Evolutionary conservation across 1,140 invertebrate genomes (phyloP), one percentile per base, ranked within the genome.

Genomic region (Cydia amplana): DNA sequence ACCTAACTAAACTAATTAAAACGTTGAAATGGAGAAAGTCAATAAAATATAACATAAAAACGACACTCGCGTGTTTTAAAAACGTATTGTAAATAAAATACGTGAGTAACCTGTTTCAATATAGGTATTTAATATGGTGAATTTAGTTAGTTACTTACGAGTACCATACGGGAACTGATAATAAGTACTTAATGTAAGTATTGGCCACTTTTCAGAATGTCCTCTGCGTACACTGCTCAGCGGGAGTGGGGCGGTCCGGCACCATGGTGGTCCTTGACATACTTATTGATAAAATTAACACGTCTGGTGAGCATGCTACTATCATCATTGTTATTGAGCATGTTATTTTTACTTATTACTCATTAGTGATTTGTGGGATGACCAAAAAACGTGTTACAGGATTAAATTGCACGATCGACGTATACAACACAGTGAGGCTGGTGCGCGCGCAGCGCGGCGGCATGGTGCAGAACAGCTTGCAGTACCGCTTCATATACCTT

Each of bases 161-260:
- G 36, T 40, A 40, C 36, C 9, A 40, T 40, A 46, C 43, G 10
- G 14, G 4, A 46, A 46, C 43, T 16, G n/a, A 18, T 51, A 4
- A 51, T 51, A 51, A 5, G 7, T 51, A 51, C 49, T 5, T n/a
- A 51, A 51, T 51, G n/a, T 51, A 18, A 51, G 3, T 12, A 7
- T 51, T 51, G 49, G 16, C 43, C 4, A 10, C n/a, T 1, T 85
- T 87, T 51, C 78, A 89, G 87, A 90, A 87, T 46, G 76, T 90
- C 32, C 75, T 89, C 65, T 90, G 87, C 60, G 80, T 92, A 46
- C 85, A 86, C 93, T 95, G 84, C 88, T 98, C 98, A 93, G 98
- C 98, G 91, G 98, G 98, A 65, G 98, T 99, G 73, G 98, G 98
- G 63, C 94, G 98, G 77, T 99, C 98, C 36, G 98, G 98, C 65